Evolutionary conservation across 2,797 vertebrate species (phyloP), one percentile per base, ranked within the genome.

Genomic region (Eupleurogrammus muticus): DNA sequence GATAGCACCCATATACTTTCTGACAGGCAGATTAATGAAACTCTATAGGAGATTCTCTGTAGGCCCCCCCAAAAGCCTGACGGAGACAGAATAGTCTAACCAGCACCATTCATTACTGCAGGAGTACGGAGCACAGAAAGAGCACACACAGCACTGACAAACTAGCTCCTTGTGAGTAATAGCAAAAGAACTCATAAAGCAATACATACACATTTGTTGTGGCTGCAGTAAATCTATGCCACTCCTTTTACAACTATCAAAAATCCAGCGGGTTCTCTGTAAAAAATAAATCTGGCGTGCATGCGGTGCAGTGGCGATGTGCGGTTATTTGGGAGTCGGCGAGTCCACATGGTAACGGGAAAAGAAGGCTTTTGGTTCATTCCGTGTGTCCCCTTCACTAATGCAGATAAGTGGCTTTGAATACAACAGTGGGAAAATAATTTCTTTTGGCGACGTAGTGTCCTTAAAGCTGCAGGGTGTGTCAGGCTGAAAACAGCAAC

Each of bases 91-190:
- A 92, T 90, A 90, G 89, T 92, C 90, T 84, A 90, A 90, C 87
- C 90, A 89, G 88, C 71, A 53, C 86, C 92, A 93, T 92, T 92
- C 92, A 93, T 93, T 92, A 92, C 90, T 79, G 90, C 71, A 42
- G 79, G 82, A 87, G 85, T 71, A 84, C 73, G 71, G 84, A 87
- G 85, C 88, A 86, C 85, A 88, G 90, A 92, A 92, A 92, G 89
- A 92, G 92, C 92, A 87, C 88, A 92, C 92, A 91, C 91, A 92
- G 92, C 92, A 92, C 90, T 92, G 91, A 91, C 90, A 92, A 92
- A 92, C 89, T 82, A 90, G 87, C 90, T 91, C 89, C 90, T 92
- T 86, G 90, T 92, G 91, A 93, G 90, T 92, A 90, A 92, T 92
- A 88, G 91, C 91, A 90, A 90, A 92, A 91, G 90, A 89, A 91